Base-by-base conservation (phyloP, 2,888 invertebrate genomes). In the Amblyjoppa proteus region DNA sequence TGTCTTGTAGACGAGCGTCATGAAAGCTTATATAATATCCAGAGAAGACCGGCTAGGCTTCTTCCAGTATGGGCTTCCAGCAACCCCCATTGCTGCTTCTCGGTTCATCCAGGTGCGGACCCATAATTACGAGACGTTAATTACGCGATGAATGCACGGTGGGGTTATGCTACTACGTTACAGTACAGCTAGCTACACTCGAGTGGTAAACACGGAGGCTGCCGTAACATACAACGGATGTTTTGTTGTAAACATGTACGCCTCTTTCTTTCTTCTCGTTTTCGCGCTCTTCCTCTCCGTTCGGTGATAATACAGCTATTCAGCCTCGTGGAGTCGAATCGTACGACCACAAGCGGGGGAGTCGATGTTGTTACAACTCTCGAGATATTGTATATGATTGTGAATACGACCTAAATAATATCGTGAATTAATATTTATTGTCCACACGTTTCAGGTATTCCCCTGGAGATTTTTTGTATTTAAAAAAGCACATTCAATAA, bases 71-170 rank as follows among this genome's bases (percentile, higher is more conserved):
- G 51, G 75, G 74, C 20, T 20, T 20, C 20, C 20, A 20, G 64
- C 75, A 64, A 49, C 28, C 75, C 64, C 31, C 31, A 45, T 49
- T 20, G 49, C 49, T 31, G 49, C 75, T 45, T 82, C 84, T 81
- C 25, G 83, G 78, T 74, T 84, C 85, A 84, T 84, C 85, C 86
- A 82, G 77, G 84, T 86, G 88, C 86, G 87, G 86, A 86, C 58
- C 87, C 88, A 91, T 91, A 92, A 92, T 92, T 92, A 89, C 90
- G 88, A 90, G 90, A 92, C 91, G 90, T 92, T 92, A 92, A 92
- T 92, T 92, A 91, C 90, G 88, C 88, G 88, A 89, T 91, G 91
- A 92, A 92, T 91, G 84, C 85, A 84, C 78, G 66, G 76, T 80
- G 64, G 66, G 71, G 49, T 45, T 77, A 81, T 4, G 56, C 20